These are phyloP conservation scores for Epirrita christyi DNA, from an alignment of 2,888 invertebrate genomes.

Conservation along the genomic window DNA sequence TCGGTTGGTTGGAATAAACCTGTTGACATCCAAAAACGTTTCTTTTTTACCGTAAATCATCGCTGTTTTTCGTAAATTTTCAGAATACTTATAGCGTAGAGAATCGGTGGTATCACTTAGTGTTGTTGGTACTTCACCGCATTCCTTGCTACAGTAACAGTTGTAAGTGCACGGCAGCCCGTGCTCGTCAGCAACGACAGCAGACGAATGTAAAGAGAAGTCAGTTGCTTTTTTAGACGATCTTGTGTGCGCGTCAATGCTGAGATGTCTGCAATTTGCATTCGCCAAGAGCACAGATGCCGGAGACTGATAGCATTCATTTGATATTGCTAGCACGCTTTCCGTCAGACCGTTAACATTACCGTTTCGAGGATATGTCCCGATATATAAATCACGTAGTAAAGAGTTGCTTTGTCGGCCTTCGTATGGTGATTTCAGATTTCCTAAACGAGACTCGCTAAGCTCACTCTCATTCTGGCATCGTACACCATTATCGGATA, in stretches of 20 bases:
- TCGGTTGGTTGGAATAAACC: background rate
- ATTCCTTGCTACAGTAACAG: conserved; percentile 2
- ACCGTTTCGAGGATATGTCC: conserved; percentile 77
- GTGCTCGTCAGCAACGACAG: conserved; percentile 43
- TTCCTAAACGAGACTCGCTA: conserved; percentile 56
- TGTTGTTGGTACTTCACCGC: background rate
- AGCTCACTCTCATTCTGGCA: conserved; percentile 55
- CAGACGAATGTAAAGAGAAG: conserved; percentile 45
- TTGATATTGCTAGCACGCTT: conserved; percentile 77
- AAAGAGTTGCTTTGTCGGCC: conserved; percentile 73
- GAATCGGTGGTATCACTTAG: background rate
- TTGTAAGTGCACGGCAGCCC: conserved; percentile 28
- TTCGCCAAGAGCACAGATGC: conserved; percentile 73
- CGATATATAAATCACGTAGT: conserved; percentile 78
- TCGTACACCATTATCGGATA: conserved; percentile 49
- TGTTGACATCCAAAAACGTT: conserved; percentile 8
- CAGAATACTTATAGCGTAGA: conserved; percentile 1
- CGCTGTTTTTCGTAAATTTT: background rate
- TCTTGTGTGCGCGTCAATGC: conserved; percentile 51
- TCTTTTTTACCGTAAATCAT: conserved; percentile 3
- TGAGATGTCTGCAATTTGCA: conserved; percentile 70
- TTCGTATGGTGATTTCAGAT: conserved; percentile 60
- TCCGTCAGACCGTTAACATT: conserved; percentile 72
- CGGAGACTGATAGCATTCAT: conserved; percentile 69
- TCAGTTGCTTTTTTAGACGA: conserved; percentile 48